A percentile compares a stretch with the other conserved stretches of the same genome.
These are phyloP conservation scores for Columbina picui DNA, from an alignment of 2,113 vertebrate species.

Conservation along the genomic window DNA sequence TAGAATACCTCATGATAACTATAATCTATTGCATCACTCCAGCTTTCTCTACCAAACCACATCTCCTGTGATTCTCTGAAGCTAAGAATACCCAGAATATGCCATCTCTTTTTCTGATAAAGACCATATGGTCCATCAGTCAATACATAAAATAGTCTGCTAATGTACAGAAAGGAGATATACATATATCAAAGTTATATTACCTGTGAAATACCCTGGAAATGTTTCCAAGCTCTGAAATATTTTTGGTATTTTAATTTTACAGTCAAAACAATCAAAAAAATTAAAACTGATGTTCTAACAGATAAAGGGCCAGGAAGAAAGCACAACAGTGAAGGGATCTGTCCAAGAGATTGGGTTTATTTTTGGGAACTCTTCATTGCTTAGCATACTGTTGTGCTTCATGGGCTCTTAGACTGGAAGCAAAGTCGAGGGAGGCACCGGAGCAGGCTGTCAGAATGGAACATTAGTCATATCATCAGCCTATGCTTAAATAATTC, in stretches of 20 bases:
- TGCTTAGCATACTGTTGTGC: neutral
- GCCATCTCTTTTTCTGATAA: neutral
- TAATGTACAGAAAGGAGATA: neutral
- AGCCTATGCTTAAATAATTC: constrained; percentile 8
- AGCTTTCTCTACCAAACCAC: neutral
- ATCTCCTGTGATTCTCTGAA: neutral
- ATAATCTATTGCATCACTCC: neutral
- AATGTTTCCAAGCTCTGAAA: neutral
- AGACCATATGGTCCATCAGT: neutral
- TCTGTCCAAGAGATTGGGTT: neutral
- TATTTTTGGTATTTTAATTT: neutral
- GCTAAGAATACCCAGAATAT: neutral
- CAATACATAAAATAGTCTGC: neutral
- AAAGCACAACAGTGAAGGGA: neutral
- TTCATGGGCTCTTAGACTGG: neutral
- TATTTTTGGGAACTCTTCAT: neutral
- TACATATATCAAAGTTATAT: rapidly evolving
- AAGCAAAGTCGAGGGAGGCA: neutral
- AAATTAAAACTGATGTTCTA: neutral
- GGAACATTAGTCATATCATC: constrained; percentile 6
- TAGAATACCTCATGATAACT: neutral
- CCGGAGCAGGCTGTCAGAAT: neutral
- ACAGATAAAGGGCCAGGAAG: neutral
- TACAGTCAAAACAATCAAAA: neutral
- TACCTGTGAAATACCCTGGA: neutral